phyloP scores from a whole-genome alignment of 2,888 invertebrate genomes.

The Sisyra terminalis region DNA sequence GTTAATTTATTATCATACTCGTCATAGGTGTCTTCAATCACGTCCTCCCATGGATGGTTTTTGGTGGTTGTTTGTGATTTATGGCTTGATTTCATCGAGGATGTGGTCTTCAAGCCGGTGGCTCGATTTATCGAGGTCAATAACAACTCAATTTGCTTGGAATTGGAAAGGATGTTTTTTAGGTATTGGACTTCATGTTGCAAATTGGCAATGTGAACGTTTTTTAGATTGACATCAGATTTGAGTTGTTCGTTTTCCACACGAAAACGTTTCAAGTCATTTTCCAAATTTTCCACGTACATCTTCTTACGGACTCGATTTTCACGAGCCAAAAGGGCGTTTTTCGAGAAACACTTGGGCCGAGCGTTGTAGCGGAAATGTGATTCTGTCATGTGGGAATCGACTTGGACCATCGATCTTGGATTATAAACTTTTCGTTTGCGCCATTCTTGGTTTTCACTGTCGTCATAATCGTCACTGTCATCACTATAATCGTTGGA shows the following conservation, averaged over 20 bases:
- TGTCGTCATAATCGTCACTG: not conserved
- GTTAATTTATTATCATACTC: not conserved
- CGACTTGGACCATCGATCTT: too few relatives aligned
- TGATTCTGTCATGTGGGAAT: too few relatives aligned
- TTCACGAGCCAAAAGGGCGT: conserved; percentile 43
- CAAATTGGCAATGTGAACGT: conserved; percentile 28
- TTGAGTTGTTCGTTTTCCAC: conserved; percentile 30
- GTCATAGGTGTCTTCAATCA: not conserved
- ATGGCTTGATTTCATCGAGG: conserved; percentile 15
- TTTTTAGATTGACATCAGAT: conserved; percentile 30
- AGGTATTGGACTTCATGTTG: conserved; percentile 35
- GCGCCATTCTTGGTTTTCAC: not conserved
- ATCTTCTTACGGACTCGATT: conserved; percentile 43
- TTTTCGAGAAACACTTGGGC: conserved; percentile 28
- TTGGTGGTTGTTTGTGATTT: not conserved
- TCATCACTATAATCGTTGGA: not conserved
- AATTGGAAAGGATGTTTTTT: conserved; percentile 34
- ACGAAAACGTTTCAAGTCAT: conserved; percentile 27
- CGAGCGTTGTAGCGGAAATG: too few relatives aligned
- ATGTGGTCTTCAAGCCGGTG: conserved; percentile 23
- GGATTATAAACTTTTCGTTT: too few relatives aligned
- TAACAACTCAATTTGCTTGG: conserved; percentile 30
- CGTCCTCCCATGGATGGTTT: not conserved
- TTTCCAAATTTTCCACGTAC: conserved; percentile 37
- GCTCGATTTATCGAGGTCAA: conserved; percentile 27